Conservation (phyloP, 2,113 vertebrate genomes). For the Accipiter cooperii region DNA sequence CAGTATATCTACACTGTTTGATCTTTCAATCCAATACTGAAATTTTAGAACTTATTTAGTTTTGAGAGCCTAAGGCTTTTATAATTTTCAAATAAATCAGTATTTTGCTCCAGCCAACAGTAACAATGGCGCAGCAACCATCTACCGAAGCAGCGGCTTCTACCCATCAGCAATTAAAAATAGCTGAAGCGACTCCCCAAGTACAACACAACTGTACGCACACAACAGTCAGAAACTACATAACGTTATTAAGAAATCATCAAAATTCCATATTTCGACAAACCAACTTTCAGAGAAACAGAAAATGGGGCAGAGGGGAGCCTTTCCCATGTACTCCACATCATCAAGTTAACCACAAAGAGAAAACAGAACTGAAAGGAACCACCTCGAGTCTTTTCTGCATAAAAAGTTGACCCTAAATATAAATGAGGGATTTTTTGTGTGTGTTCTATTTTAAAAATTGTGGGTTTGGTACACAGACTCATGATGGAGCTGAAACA, state of each 20-base stretch:
- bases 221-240: neutral
- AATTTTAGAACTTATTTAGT: neutral
- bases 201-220: neutral
- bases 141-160: neutral
- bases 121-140: neutral
- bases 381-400: neutral
- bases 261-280: conserved; percentile 4
- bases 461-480: neutral
- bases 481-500: neutral
- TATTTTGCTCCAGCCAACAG: neutral
- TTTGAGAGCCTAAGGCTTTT: neutral
- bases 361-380: conserved; percentile 26
- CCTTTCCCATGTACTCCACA: neutral
- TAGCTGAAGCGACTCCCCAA: fast-evolving
- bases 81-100: neutral
- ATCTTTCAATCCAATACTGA: neutral
- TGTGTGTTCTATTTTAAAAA: conserved; percentile 5
- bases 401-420: neutral
- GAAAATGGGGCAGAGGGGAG: neutral
- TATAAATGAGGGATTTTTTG: neutral
- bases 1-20: neutral
- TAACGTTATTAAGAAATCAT: neutral
- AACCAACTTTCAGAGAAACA: conserved; percentile 26
- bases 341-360: neutral
- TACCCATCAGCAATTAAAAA: neutral